A percentile compares a stretch with the other conserved stretches of the same genome.
phyloP scores from a whole-genome alignment of 2,888 invertebrate species.

The Cerceris rybyensis region DNA sequence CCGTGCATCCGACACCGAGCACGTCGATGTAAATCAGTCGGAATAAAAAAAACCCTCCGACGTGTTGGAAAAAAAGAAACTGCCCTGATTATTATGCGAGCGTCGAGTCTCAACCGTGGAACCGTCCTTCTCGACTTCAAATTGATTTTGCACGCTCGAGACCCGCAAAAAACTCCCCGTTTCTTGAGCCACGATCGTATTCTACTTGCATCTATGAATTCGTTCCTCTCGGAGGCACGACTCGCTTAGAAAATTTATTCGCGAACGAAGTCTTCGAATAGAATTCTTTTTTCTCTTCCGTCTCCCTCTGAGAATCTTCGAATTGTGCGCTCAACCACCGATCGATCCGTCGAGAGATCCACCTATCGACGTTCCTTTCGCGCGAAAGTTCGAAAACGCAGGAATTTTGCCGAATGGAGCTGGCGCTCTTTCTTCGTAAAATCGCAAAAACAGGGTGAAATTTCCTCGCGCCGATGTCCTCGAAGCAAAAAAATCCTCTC shows the following conservation, averaged over 20 bases:
- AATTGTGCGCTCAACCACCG: neutral
- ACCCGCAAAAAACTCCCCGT: neutral
- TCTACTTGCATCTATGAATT: no score
- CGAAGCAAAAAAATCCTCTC: no score
- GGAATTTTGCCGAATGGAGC: no score
- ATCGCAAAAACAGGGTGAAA: no score
- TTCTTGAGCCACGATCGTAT: neutral
- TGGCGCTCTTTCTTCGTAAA: no score
- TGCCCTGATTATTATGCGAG: constrained; percentile 29
- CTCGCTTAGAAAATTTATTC: neutral
- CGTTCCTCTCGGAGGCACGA: neutral
- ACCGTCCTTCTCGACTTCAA: neutral
- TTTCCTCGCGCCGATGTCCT: no score
- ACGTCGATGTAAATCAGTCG: constrained; percentile 22
- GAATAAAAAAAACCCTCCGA: constrained; percentile 7
- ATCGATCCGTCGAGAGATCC: neutral
- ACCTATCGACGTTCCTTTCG: neutral
- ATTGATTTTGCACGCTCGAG: constrained; percentile 4
- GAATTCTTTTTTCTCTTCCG: neutral
- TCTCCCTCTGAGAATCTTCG: neutral
- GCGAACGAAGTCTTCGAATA: no score
- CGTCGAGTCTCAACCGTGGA: constrained; percentile 5
- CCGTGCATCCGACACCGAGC: constrained; percentile 6
- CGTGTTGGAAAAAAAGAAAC: neutral
- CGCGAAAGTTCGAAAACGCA: neutral